Base-by-base conservation (phyloP, 2,797 vertebrate species). In the Masticophis lateralis region DNA sequence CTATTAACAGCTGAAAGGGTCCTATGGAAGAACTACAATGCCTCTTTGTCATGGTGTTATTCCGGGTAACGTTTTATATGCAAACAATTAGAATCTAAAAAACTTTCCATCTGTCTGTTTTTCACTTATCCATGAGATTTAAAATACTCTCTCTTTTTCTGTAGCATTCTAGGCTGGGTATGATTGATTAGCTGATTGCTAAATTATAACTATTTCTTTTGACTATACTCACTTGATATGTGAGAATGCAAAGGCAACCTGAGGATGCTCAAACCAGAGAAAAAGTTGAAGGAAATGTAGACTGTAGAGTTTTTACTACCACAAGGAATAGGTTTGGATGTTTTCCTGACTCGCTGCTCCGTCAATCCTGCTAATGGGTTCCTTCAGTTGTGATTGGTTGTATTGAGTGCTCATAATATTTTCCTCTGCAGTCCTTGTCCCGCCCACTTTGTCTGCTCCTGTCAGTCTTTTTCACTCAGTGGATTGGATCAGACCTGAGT, bases 271-370 rank as follows among this genome's bases (percentile, higher is more conserved):
- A 59, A 10, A 13, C 14, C 25, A 57, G 55, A 25, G n/a, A 37
- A 59, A 43, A 43, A 28, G 8, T 13, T 18, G n/a, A 60, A 66
- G 43, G 63, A 91, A 22, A 86, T 53, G 16, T 51, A 11, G 37
- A 83, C 8, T 83, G 43, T 12, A 56, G 90, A 79, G 51, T 63
- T 63, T 53, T 55, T 20, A 32, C 22, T 66, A 16, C 92, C 57
- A 92, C 89, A 91, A 16, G 20, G 91, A 12, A 94, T 93, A 60
- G 12, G 74, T 51, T 93, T 79, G 27, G 89, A 22, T 60, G 25
- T 2, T 90, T 96, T 94, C 95, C 37, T 37, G 37, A 37, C 37
- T 37, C 2, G 37, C 37, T 37, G 37, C 37, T 37, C 37, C 2
- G 37, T 1, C 37, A 37, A 37, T 37, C 37, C 37, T 37, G 37